Percentiles rank a stretch among this genome's conserved stretches.
Conservation (phyloP, 1,140 invertebrate genomes). For the Achroia grisella region DNA sequence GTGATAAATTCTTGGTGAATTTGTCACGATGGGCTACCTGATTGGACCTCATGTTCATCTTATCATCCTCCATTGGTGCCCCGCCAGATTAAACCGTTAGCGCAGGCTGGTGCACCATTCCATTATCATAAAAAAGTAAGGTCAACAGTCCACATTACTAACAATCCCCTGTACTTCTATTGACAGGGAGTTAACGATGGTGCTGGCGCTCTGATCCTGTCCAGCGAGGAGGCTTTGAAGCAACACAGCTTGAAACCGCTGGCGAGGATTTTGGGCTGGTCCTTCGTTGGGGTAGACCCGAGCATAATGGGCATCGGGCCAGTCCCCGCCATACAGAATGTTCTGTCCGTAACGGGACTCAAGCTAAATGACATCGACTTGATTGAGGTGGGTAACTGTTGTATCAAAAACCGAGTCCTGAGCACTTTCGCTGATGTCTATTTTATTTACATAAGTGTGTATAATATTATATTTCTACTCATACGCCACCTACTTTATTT, state of each 20-base stretch:
- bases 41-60: too few relatives aligned
- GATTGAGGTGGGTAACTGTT: slow-evolving; percentile 82
- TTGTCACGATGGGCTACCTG: too few relatives aligned
- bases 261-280: slow-evolving; percentile 84
- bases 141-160: too few relatives aligned
- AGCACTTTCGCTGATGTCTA: too few relatives aligned
- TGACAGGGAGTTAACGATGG: slow-evolving; percentile 93
- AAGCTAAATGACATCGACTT: slow-evolving; percentile 92
- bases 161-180: slow-evolving; percentile 87
- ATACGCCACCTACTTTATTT: too few relatives aligned
- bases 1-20: too few relatives aligned
- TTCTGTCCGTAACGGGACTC: slow-evolving; percentile 83
- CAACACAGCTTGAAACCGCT: slow-evolving; percentile 86
- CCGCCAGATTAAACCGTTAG: too few relatives aligned
- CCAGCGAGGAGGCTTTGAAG: slow-evolving; percentile 91
- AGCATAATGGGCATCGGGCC: slow-evolving; percentile 94
- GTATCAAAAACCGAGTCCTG: not conserved
- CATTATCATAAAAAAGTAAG: too few relatives aligned
- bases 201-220: slow-evolving; percentile 91
- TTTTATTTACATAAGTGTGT: too few relatives aligned
- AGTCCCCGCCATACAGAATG: slow-evolving; percentile 90
- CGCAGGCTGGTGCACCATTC: too few relatives aligned
- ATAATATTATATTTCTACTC: too few relatives aligned
- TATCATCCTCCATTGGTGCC: too few relatives aligned
- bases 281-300: slow-evolving; percentile 87